Evolutionary conservation across 2,888 invertebrate genomes (phyloP).

Genomic region (Scrobipalpa costella): DNA sequence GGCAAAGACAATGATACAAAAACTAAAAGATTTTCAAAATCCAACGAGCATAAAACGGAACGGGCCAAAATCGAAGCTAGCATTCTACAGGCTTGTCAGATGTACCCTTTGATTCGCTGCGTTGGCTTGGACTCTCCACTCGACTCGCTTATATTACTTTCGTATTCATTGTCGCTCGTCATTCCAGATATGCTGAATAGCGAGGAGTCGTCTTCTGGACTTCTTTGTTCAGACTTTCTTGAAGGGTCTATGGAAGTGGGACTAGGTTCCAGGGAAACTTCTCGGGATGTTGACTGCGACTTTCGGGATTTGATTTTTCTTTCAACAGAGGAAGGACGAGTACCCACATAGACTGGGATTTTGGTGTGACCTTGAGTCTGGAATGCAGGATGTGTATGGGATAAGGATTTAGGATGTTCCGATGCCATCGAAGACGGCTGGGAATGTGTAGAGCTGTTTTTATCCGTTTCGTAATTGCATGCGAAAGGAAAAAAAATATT

Average conservation of each 20-base stretch:
- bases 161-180: conserved; percentile 81
- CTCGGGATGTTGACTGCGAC: conserved; percentile 58
- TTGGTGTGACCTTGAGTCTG: conserved; percentile 85
- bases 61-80: conserved; percentile 71
- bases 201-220: conserved; percentile 79
- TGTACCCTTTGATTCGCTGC: conserved; percentile 76
- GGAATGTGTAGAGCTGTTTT: conserved; percentile 77
- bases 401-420: conserved; percentile 72
- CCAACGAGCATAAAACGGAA: conserved; percentile 67
- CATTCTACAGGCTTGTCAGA: conserved; percentile 65
- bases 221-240: conserved; percentile 76
- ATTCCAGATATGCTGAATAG: conserved; percentile 81
- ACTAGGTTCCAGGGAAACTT: conserved; percentile 72
- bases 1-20: conserved; percentile 35
- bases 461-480: conserved; percentile 69
- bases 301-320: conserved; percentile 59
- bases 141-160: conserved; percentile 78
- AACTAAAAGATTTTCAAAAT: conserved; percentile 43
- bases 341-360: conserved; percentile 87
- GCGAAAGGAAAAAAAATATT: conserved; percentile 51
- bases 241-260: conserved; percentile 73
- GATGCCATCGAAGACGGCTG: conserved; percentile 78
- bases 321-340: conserved; percentile 77
- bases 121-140: conserved; percentile 75
- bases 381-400: conserved; percentile 79